Evolutionary conservation across 1,140 invertebrate genomes (phyloP).

Genomic region (Lepidurus packardi): DNA sequence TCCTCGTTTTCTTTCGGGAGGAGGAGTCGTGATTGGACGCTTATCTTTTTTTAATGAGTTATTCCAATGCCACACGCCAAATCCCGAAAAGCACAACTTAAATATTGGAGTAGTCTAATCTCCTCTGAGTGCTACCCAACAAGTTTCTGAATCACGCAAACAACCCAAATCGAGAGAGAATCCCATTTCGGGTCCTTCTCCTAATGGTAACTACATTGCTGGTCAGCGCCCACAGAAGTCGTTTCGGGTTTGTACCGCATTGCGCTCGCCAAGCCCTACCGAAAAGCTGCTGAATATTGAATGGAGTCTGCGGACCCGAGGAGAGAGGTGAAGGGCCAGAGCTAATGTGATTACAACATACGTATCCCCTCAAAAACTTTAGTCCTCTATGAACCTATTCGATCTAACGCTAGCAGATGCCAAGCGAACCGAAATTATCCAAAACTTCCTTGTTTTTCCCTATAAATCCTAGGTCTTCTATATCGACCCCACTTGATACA

Average conservation of each 20-base stretch:
- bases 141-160: neutral
- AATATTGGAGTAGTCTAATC: neutral
- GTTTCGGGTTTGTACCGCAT: neutral
- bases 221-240: neutral
- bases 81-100: neutral
- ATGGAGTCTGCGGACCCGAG: neutral
- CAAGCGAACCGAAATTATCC: neutral
- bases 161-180: neutral
- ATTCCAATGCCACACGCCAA: neutral
- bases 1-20: neutral
- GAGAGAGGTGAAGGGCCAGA: neutral
- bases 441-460: too few relatives aligned
- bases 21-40: neutral
- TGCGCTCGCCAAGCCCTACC: neutral
- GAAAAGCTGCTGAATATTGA: neutral
- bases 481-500: too few relatives aligned
- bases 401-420: neutral
- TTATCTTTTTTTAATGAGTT: neutral
- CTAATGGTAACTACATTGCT: neutral
- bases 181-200: neutral
- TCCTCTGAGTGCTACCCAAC: neutral
- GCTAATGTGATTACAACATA: neutral
- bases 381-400: neutral
- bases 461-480: too few relatives aligned
- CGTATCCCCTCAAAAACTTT: neutral